These are phyloP conservation scores for Liodrosophila aerea DNA, from an alignment of 2,888 invertebrate genomes.

Conservation along the genomic window DNA sequence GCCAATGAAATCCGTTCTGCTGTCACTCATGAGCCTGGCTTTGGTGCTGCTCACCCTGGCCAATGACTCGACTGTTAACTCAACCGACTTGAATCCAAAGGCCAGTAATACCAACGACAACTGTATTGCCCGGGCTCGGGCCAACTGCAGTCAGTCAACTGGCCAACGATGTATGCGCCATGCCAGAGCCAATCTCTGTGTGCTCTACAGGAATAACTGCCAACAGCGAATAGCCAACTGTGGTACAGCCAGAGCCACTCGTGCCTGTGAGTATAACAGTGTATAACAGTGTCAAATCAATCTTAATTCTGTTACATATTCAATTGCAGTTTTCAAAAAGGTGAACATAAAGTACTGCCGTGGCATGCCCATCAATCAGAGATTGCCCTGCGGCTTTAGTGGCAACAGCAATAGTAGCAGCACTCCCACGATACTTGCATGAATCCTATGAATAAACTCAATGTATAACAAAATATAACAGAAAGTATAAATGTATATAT, in stretches of 20 bases:
- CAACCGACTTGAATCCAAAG: not conserved
- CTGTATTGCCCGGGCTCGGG: conserved; percentile 14
- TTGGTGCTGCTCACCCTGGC: conserved; percentile 5
- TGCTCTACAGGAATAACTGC: conserved; percentile 28
- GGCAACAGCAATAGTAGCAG: not conserved
- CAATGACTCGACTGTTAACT: too few relatives aligned
- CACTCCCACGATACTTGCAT: conserved; percentile 9
- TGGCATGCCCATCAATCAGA: conserved; percentile 27
- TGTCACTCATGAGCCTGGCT: conserved; percentile 9
- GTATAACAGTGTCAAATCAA: too few relatives aligned
- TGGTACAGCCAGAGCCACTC: not conserved
- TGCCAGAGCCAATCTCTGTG: conserved; percentile 40
- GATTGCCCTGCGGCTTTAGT: conserved; percentile 4
- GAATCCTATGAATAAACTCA: not conserved
- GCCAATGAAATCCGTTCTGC: conserved; percentile 30
- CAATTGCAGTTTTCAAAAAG: conserved; percentile 18
- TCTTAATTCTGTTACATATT: not conserved
- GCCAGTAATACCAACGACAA: not conserved
- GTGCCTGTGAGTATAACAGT: conserved; percentile 16
- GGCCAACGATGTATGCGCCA: conserved; percentile 21
- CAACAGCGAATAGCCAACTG: conserved; percentile 28
- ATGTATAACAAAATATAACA: too few relatives aligned
- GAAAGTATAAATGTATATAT: too few relatives aligned
- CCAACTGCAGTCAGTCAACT: conserved; percentile 10
- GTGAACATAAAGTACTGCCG: conserved; percentile 13